Percentiles rank a stretch among this genome's conserved stretches.
Conservation (phyloP, 2,113 vertebrate genomes). For the Progne subis region DNA sequence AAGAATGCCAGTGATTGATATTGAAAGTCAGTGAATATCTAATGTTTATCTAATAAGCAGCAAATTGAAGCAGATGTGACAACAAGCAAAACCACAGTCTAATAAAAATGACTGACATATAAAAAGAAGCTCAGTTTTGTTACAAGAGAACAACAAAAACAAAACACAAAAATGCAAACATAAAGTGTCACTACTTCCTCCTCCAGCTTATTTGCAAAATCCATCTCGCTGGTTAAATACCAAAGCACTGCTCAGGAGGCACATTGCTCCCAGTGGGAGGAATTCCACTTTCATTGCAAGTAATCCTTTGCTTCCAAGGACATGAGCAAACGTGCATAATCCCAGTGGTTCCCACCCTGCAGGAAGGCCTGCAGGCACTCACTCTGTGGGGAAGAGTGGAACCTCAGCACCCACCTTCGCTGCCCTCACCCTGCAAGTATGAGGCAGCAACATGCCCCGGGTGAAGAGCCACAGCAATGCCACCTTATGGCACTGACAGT, state of each 20-base stretch:
- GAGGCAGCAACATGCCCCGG: neutral
- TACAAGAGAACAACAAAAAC: neutral
- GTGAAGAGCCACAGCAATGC: neutral
- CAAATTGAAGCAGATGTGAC: neutral
- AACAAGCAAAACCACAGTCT: neutral
- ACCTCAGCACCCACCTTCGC: neutral
- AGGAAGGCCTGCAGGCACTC: neutral
- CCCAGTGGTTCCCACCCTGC: neutral
- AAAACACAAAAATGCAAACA: neutral
- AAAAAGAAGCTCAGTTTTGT: neutral
- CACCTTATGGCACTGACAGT: neutral
- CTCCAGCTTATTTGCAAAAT: neutral
- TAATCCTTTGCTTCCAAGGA: constrained; percentile 59
- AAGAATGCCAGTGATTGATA: neutral
- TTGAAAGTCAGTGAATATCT: neutral
- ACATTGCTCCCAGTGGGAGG: neutral
- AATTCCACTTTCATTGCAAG: neutral
- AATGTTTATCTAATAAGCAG: neutral
- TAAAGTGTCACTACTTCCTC: neutral
- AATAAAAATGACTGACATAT: neutral
- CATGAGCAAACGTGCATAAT: neutral
- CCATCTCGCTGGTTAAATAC: neutral
- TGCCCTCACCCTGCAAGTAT: neutral
- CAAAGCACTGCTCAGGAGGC: neutral
- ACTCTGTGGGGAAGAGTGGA: neutral